Conservation (phyloP, 2,113 vertebrate species). For the Piprites chloris region DNA sequence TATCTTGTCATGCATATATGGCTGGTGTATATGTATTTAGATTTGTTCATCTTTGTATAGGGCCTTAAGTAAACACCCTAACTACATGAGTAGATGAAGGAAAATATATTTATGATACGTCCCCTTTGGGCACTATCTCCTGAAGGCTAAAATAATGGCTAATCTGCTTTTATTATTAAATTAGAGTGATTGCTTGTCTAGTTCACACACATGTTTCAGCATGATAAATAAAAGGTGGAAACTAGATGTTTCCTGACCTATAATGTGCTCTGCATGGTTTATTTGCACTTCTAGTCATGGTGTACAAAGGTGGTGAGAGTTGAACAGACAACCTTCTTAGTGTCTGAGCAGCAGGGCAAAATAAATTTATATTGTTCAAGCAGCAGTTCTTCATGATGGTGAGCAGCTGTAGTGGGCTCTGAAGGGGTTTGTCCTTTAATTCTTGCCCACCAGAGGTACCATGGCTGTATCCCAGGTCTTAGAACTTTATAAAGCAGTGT, state of each 20-base stretch:
- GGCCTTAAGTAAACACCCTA: background rate
- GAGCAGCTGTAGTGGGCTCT: background rate
- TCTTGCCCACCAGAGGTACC: background rate
- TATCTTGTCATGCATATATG: background rate
- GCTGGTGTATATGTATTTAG: background rate
- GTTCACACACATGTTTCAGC: background rate
- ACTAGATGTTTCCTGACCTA: background rate
- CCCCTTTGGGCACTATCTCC: background rate
- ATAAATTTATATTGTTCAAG: constrained; percentile 4
- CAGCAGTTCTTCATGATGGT: background rate
- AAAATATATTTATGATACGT: background rate
- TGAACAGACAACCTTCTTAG: background rate
- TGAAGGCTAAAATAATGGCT: background rate
- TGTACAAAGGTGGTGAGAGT: background rate
- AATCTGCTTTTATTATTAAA: background rate
- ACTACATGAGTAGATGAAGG: background rate
- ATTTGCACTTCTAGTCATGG: background rate
- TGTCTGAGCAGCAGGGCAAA: background rate
- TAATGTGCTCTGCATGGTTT: background rate
- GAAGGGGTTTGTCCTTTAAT: background rate
- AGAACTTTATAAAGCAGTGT: background rate
- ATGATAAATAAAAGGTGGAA: background rate
- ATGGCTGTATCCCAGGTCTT: background rate
- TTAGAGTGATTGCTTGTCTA: background rate
- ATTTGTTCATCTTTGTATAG: background rate